phyloP scores from a whole-genome alignment of 1,140 invertebrate species.

The Micrasema minimum region DNA sequence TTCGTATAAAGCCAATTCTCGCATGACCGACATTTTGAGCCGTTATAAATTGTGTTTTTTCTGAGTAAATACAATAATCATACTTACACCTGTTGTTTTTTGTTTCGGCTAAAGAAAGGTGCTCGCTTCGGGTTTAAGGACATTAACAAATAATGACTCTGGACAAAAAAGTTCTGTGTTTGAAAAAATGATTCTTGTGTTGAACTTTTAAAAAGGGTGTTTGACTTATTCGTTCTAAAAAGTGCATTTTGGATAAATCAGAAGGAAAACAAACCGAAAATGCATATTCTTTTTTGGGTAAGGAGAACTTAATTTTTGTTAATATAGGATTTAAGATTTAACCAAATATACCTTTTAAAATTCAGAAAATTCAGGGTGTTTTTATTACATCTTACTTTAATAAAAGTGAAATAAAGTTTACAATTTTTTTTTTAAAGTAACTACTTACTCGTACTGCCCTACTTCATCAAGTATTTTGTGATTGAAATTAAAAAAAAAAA shows the following conservation, averaged over 20 bases:
- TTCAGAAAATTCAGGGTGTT: too few relatives aligned
- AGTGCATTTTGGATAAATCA: conserved; percentile 23
- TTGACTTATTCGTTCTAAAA: conserved; percentile 5
- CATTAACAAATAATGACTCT: neutral
- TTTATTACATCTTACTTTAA: too few relatives aligned
- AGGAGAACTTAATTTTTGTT: neutral
- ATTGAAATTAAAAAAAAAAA: too few relatives aligned
- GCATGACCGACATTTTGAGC: conserved; percentile 14
- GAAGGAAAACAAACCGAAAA: conserved; percentile 1
- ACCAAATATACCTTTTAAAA: too few relatives aligned
- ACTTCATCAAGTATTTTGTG: too few relatives aligned
- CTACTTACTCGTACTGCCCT: too few relatives aligned
- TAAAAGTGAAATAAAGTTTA: too few relatives aligned
- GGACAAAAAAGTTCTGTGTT: conserved; percentile 24
- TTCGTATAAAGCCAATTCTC: neutral
- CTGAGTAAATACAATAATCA: neutral
- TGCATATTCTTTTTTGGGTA: conserved; percentile 25
- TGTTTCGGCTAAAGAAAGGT: neutral
- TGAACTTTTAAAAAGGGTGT: conserved; percentile 1
- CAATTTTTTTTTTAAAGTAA: too few relatives aligned
- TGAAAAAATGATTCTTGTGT: conserved; percentile 13
- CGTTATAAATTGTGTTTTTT: conserved; percentile 7
- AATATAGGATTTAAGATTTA: neutral
- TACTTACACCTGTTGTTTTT: neutral
- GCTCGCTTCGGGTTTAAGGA: conserved; percentile 1